Conservation (phyloP, 2,888 invertebrate genomes). For the Cordilura impudica region DNA sequence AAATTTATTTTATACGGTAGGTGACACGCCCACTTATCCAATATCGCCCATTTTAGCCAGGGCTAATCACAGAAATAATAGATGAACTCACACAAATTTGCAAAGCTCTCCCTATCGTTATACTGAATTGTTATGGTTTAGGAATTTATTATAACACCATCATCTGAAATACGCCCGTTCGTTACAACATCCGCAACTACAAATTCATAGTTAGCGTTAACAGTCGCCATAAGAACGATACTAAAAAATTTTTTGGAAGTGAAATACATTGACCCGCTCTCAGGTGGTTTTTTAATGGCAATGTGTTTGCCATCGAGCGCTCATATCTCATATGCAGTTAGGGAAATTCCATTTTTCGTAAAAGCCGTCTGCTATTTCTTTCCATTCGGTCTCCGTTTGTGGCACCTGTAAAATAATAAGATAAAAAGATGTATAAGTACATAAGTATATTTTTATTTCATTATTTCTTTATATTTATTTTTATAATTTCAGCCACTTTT, state of each 20-base stretch:
- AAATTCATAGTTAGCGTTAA: conserved; percentile 45
- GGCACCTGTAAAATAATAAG: conserved; percentile 23
- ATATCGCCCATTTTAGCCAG: no score
- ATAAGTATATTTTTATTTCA: conserved; percentile 1
- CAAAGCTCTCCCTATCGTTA: no score
- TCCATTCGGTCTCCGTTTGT: conserved; percentile 39
- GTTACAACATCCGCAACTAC: conserved; percentile 20
- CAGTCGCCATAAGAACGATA: conserved; percentile 44
- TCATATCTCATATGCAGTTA: no score
- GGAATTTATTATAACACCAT: conserved; percentile 13
- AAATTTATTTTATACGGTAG: no score
- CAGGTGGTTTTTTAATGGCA: conserved; percentile 34
- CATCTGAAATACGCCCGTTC: conserved; percentile 14
- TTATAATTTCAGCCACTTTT: no score
- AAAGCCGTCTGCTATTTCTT: no score
- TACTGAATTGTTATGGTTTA: no score
- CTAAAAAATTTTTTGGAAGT: conserved; percentile 39
- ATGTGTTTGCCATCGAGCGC: conserved; percentile 52
- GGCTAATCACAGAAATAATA: no score
- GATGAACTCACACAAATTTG: no score
- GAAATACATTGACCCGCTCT: conserved; percentile 34
- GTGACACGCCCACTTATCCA: no score
- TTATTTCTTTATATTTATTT: no score
- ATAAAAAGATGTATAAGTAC: conserved; percentile 14
- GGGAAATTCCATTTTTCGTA: no score